Evolutionary conservation across 2,797 vertebrate species (phyloP).

Genomic region (Gymnothorax reevesii): DNA sequence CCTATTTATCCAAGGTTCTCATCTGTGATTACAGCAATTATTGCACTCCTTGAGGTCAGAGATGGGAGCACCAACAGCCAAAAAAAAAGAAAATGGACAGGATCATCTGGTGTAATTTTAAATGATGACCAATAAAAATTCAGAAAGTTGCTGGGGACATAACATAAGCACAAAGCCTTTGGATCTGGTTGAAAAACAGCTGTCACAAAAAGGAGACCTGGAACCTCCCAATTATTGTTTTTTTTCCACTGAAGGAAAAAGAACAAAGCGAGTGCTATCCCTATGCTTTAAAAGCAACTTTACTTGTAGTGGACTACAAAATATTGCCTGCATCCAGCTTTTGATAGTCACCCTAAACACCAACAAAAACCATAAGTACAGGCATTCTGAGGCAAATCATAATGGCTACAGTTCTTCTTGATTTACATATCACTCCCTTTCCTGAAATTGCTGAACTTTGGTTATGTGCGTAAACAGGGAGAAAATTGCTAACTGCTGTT

Average conservation of each 20-base stretch:
- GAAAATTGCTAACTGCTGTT: background rate
- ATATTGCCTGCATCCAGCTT: background rate
- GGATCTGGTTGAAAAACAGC: background rate
- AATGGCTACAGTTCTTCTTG: background rate
- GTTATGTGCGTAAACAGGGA: background rate
- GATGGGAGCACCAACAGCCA: background rate
- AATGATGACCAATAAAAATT: background rate
- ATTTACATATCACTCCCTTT: background rate
- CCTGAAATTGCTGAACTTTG: background rate
- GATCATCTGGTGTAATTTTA: background rate
- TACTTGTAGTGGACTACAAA: background rate
- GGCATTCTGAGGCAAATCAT: background rate
- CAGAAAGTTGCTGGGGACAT: background rate
- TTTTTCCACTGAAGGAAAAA: background rate
- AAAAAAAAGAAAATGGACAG: background rate
- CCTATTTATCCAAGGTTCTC: background rate
- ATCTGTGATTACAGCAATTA: slow-evolving; percentile 20
- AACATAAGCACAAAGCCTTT: background rate
- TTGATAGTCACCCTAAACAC: background rate
- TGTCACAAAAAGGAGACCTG: background rate
- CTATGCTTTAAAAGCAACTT: background rate
- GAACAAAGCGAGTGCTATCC: background rate
- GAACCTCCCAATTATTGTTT: background rate
- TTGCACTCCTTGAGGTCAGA: slow-evolving; percentile 5
- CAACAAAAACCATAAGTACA: background rate